These are phyloP conservation scores for Podabrus alpinus DNA, from an alignment of 2,888 invertebrate species.

Conservation along the genomic window DNA sequence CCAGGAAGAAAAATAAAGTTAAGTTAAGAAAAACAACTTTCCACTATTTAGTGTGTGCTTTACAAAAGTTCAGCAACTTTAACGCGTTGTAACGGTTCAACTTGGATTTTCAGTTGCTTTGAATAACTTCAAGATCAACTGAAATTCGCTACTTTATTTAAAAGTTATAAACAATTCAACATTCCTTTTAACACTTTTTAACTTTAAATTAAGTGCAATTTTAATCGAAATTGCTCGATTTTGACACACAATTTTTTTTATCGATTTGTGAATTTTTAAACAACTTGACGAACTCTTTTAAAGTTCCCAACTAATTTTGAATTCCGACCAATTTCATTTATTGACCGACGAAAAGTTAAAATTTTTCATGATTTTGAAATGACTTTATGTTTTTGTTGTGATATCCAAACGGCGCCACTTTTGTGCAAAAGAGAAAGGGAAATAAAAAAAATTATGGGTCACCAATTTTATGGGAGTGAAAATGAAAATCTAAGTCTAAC, in stretches of 20 bases:
- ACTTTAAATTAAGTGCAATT: neutral
- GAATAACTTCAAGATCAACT: neutral
- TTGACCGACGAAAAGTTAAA: neutral
- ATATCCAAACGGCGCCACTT: neutral
- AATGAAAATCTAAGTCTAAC: neutral
- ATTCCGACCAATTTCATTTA: neutral
- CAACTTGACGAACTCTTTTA: neutral
- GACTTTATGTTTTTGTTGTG: neutral
- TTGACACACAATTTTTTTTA: neutral
- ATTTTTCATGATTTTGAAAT: neutral
- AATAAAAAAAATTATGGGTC: neutral
- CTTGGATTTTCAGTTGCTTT: neutral
- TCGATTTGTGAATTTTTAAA: neutral
- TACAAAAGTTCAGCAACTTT: neutral
- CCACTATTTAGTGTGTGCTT: neutral
- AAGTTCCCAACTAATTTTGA: neutral
- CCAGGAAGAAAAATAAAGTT: neutral
- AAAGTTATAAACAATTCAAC: neutral
- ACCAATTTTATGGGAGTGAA: neutral
- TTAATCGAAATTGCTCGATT: neutral
- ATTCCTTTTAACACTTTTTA: neutral
- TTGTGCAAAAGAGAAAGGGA: neutral
- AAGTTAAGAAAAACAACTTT: neutral
- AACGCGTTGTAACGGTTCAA: neutral
- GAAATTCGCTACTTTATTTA: neutral